These are phyloP conservation scores for Troides oblongomaculatus DNA, from an alignment of 2,888 invertebrate genomes.

Conservation along the genomic window DNA sequence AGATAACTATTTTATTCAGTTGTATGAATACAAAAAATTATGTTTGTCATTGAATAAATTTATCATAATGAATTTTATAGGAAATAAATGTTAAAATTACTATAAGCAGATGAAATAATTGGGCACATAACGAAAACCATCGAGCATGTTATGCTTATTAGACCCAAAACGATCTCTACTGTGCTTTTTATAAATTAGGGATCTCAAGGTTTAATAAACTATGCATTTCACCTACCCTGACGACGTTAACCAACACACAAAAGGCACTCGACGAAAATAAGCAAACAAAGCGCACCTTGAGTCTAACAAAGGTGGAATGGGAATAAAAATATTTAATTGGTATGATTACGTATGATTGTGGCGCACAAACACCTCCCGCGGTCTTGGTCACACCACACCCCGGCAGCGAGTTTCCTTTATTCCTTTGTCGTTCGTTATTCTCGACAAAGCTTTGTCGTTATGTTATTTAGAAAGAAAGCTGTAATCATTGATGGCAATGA, in stretches of 20 bases:
- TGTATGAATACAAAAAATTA: too few relatives aligned
- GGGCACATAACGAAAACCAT: background rate
- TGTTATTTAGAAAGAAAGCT: conserved; percentile 12
- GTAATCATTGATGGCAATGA: conserved; percentile 12
- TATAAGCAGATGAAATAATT: background rate
- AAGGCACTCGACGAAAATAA: conserved; percentile 58
- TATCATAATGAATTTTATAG: background rate
- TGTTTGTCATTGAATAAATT: background rate
- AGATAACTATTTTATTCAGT: too few relatives aligned
- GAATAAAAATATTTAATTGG: conserved; percentile 77
- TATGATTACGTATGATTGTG: conserved; percentile 69
- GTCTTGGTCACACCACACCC: conserved; percentile 39
- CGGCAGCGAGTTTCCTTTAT: conserved; percentile 36
- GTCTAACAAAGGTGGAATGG: conserved; percentile 63
- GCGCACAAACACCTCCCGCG: conserved; percentile 71
- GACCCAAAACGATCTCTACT: conserved; percentile 2
- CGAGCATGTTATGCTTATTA: conserved; percentile 8
- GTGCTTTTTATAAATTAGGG: conserved; percentile 33
- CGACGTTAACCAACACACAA: conserved; percentile 46
- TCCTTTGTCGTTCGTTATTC: conserved; percentile 26
- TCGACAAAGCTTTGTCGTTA: conserved; percentile 23
- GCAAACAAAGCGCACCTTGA: conserved; percentile 59
- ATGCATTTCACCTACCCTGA: conserved; percentile 16
- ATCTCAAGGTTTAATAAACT: conserved; percentile 34
- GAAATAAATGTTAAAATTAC: background rate